phyloP scores from a whole-genome alignment of 2,113 vertebrate genomes.

The Dissostichus mawsoni region DNA sequence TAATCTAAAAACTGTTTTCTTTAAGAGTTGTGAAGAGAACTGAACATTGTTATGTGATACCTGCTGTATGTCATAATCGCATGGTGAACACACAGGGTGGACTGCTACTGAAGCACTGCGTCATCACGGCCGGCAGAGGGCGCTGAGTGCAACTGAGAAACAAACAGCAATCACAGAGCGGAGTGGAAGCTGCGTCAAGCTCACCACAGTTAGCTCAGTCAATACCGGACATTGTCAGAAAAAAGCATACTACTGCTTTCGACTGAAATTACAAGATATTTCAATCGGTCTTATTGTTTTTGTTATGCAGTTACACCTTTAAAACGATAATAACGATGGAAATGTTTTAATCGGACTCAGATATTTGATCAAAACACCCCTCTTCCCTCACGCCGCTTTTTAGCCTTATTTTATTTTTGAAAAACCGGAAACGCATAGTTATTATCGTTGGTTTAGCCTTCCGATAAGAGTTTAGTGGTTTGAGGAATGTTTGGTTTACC shows the following conservation, averaged over 20 bases:
- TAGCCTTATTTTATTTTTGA: too few relatives aligned
- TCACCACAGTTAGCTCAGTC: accelerated
- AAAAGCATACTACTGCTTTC: neutral
- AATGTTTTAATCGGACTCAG: too few relatives aligned
- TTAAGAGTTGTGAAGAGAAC: too few relatives aligned
- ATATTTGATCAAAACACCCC: neutral
- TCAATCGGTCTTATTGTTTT: neutral
- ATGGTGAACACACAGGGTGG: too few relatives aligned
- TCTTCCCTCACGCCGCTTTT: too few relatives aligned
- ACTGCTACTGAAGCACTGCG: too few relatives aligned
- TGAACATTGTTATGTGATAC: too few relatives aligned
- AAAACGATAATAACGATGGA: neutral
- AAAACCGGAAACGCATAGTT: too few relatives aligned
- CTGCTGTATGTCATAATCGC: too few relatives aligned
- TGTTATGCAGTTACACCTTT: neutral
- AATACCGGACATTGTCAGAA: neutral
- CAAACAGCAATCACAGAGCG: neutral
- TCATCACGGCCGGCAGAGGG: neutral
- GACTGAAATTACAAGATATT: too few relatives aligned
- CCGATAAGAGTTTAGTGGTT: neutral
- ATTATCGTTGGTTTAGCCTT: neutral
- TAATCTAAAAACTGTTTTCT: too few relatives aligned
- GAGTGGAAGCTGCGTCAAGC: neutral
- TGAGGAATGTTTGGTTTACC: neutral
- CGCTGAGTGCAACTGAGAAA: neutral